Evolutionary conservation across 1,140 invertebrate genomes (phyloP), one percentile per base, ranked within the genome.

Genomic region (Scaptodrosophila lebanonensis): DNA sequence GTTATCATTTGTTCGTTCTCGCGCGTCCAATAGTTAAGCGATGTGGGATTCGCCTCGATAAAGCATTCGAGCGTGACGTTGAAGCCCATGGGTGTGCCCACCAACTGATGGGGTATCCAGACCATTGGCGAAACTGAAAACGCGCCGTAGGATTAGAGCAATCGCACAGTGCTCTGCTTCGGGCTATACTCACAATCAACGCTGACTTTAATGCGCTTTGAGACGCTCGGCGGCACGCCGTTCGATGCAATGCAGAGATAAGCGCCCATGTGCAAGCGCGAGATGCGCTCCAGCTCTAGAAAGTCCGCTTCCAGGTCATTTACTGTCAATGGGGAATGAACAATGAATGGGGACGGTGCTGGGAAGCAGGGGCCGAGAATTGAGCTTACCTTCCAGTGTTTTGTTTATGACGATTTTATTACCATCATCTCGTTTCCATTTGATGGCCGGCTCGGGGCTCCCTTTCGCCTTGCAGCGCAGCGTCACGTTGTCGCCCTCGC

Each of bases 161-260:
- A 2, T 3, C 7, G 2, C 3, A 39, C 25, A 40, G n/a, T 13
- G n/a, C 5, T 6, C 2, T 11, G 9, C 3, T 1, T 15, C 8
- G 18, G 9, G n/a, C n/a, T 11, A 3, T 5, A 95, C 95, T 95
- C 88, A 97, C 95, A 97, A 87, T 97, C 95, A 9, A 97, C 95
- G 88, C 94, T 95, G 73, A 97, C 93, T 91, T 95, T 95, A 68
- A 97, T 95, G 71, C 94, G 90, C 87, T 97, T 96, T 77, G 94
- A 95, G 32, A 97, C 95, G 35, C 91, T 91, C 1, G 93, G 93
- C 12, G 93, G 93, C 7, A 94, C 91, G n/a, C 92, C 92, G 76
- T 94, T 94, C 57, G 89, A 91, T 9, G 95, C 95, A 52, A 97
- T 95, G 85, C 95, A 97, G 17, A 97, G 89, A 88, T 97, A 97